Conservation (phyloP, 2,797 vertebrate species). For the Bradypus variegatus region DNA sequence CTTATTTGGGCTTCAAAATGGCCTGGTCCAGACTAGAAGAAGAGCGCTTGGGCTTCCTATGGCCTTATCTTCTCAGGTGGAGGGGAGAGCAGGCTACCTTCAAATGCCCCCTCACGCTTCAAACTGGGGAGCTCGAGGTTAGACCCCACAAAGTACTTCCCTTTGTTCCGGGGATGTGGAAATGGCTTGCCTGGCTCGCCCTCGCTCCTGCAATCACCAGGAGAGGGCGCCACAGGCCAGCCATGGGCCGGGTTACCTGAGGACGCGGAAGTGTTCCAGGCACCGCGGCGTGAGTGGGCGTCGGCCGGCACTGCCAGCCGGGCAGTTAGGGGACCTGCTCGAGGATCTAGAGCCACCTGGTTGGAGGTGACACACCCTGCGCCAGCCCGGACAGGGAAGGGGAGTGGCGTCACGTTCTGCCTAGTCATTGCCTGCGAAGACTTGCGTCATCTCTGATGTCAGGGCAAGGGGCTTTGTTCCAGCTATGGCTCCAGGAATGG, state of each 20-base stretch:
- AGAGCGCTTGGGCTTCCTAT: not conserved
- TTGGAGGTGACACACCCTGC: not conserved
- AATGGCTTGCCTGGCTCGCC: not conserved
- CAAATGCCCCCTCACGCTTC: not conserved
- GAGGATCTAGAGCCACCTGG: not conserved
- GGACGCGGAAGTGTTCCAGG: rapidly evolving
- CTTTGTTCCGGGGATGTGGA: not conserved
- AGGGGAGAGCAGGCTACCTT: not conserved
- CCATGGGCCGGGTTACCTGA: rapidly evolving
- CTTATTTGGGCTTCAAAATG: not conserved
- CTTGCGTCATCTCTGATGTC: slow-evolving; percentile 47
- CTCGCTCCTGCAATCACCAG: not conserved
- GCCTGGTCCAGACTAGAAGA: not conserved
- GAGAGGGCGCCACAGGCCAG: slow-evolving; percentile 1
- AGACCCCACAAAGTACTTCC: not conserved
- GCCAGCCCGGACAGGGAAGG: not conserved
- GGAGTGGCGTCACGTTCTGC: not conserved
- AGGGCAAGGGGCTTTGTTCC: not conserved
- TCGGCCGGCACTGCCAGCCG: not conserved
- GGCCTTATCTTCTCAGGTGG: not conserved
- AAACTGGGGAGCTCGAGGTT: not conserved
- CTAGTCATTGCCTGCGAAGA: slow-evolving; percentile 8
- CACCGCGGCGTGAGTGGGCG: not conserved
- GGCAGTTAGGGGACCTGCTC: not conserved
- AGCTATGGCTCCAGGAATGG: slow-evolving; percentile 8